Evolutionary conservation across 2,113 vertebrate species (phyloP), one percentile per base, ranked within the genome.

Genomic region (Bettongia penicillata): DNA sequence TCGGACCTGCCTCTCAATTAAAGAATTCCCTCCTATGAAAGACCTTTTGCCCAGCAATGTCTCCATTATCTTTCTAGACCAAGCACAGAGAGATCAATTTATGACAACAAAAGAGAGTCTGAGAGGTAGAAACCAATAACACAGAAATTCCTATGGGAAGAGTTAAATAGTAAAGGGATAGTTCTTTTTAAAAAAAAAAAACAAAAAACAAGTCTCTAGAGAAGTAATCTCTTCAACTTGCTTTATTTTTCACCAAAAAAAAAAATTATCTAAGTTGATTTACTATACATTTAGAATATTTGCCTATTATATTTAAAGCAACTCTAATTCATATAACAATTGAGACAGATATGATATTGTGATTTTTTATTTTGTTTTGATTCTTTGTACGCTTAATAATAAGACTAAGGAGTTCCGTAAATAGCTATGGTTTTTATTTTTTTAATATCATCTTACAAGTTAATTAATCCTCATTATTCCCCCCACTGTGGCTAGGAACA

Each of bases 121-220:
- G 57, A 97, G 94, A 93, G 90, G 97, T 91, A 89, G 53, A 92
- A 98, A 97, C 19, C 51, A 89, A 25, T 97, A 93, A 97, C 97
- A 22, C 51, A 94, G 90, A 98, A 95, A 90, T 95, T 95, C 53
- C 96, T 94, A 47, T 0, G 92, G 77, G 37, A 92, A 93, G 89
- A 12, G 4, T 16, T 51, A 91, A 91, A 94, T 91, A 0, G 0
- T 84, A 92, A 84, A 93, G 23, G 47, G 89, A 77, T 90, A 95
- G 97, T 96, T 61, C 94, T 96, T 61, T 93, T n/a, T n/a, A n/a
- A n/a, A n/a, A n/a, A n/a, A 93, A 92, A 92, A 91, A 8, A 77
- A 52, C 3, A 52, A 19, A 52, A 16, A 96, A 93, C 92, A 96
- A 93, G 43, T 77, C 51, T 95, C 53, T 68, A 61, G 77, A 53